Evolutionary conservation across 2,113 vertebrate species (phyloP).

Genomic region (Chascanopsetta lugubris): DNA sequence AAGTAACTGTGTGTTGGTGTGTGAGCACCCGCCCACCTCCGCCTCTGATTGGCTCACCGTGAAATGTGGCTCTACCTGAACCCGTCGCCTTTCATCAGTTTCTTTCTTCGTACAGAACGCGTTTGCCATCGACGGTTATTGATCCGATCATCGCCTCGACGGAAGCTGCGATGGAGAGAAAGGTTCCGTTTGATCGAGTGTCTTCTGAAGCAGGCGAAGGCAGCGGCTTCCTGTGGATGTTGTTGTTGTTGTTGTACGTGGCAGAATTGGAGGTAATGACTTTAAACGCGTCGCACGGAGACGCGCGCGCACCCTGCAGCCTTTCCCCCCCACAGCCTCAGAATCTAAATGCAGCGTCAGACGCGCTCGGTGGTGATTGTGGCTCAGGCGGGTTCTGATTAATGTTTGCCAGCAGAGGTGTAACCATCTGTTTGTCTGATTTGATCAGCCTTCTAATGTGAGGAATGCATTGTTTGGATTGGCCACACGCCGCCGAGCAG

Average conservation of each 20-base stretch:
- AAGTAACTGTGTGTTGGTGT: too few relatives aligned
- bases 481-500: constrained; percentile 23
- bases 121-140: constrained; percentile 41
- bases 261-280: constrained; percentile 50
- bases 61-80: too few relatives aligned
- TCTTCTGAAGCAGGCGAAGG: constrained; percentile 35
- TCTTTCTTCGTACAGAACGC: constrained; percentile 37
- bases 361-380: not conserved
- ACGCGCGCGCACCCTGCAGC: not conserved
- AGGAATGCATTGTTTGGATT: not conserved
- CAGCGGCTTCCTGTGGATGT: constrained; percentile 53
- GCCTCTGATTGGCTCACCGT: too few relatives aligned
- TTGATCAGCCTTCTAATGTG: constrained; percentile 3
- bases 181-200: constrained; percentile 38
- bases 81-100: constrained; percentile 38
- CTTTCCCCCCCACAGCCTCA: constrained; percentile 7
- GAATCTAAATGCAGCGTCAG: constrained; percentile 24
- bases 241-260: constrained; percentile 29
- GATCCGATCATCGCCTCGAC: constrained; percentile 51
- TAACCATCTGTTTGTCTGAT: constrained; percentile 27
- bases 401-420: constrained; percentile 18
- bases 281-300: constrained; percentile 38
- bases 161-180: constrained; percentile 29
- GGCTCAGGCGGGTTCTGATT: constrained; percentile 1
- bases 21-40: too few relatives aligned